Evolutionary conservation across 92 coral and sea anemone species (phyloP).

Genomic region (Phenganax subtilis): DNA sequence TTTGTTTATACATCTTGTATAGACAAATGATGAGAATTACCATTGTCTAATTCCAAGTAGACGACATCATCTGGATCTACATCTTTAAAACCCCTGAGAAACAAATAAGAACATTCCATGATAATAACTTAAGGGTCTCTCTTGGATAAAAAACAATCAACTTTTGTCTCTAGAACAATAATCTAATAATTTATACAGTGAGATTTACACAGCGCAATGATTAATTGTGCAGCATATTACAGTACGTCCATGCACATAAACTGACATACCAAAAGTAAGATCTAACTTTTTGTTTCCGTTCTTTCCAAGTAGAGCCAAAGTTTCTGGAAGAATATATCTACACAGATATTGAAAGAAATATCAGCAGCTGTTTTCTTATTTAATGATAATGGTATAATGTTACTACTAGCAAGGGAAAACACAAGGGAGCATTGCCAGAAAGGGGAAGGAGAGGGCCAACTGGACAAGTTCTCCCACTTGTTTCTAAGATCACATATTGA

Average conservation of each 20-base stretch:
- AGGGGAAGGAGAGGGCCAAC: no score
- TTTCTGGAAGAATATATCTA: conserved; percentile 77
- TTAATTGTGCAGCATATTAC: not conserved
- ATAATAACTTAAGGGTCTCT: no score
- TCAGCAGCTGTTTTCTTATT: not conserved
- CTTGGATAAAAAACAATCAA: no score
- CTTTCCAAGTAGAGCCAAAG: conserved; percentile 68
- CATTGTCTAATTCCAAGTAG: conserved; percentile 10
- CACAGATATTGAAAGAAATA: conserved; percentile 8
- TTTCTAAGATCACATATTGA: no score
- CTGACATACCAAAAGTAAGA: conserved; percentile 70
- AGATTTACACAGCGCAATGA: conserved; percentile 1
- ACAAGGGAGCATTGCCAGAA: no score
- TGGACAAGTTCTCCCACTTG: no score
- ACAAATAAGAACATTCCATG: not conserved
- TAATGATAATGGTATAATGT: no score
- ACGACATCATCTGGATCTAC: conserved; percentile 3
- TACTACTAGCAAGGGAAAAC: not conserved
- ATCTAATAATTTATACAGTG: not conserved
- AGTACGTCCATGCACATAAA: not conserved
- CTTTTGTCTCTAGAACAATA: no score
- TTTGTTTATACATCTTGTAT: not conserved
- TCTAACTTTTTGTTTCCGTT: conserved; percentile 67
- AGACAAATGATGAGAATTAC: not conserved
- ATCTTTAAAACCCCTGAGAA: conserved; percentile 10